phyloP scores from a whole-genome alignment of 2,113 vertebrate species.

The Enhydra lutris region DNA sequence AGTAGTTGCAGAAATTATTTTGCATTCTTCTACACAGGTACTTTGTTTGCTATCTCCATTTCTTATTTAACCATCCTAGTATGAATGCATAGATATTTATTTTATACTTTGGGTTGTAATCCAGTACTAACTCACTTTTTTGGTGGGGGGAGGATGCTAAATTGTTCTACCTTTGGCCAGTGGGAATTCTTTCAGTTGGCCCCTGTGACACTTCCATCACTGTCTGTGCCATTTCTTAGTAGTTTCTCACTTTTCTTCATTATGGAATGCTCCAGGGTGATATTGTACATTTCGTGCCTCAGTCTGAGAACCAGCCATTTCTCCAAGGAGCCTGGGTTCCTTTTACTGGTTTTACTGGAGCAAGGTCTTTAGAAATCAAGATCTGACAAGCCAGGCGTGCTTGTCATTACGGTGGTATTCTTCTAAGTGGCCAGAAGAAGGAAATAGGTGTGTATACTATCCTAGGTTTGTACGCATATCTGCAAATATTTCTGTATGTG shows the following conservation, averaged over 20 bases:
- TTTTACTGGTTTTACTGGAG: neutral
- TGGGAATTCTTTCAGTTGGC: neutral
- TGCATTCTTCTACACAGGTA: neutral
- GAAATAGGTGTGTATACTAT: neutral
- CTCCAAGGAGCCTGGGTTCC: neutral
- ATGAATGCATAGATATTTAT: neutral
- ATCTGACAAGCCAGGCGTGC: neutral
- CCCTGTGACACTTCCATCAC: no score
- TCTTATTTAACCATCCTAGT: neutral
- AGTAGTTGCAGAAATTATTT: neutral
- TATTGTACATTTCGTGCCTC: neutral
- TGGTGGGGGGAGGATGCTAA: neutral
- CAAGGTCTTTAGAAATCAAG: neutral
- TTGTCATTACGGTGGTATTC: neutral
- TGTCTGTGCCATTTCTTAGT: no score
- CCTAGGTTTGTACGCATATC: neutral
- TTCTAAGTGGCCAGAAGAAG: neutral
- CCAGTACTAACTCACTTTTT: neutral
- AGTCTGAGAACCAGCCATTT: neutral
- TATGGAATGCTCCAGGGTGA: neutral
- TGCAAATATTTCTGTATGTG: neutral
- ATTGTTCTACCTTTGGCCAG: neutral
- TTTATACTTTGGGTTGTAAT: neutral
- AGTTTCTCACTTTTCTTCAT: neutral
- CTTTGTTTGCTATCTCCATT: neutral